Base-by-base conservation (phyloP, 2,888 invertebrate genomes). In the Pomacea canaliculata region DNA sequence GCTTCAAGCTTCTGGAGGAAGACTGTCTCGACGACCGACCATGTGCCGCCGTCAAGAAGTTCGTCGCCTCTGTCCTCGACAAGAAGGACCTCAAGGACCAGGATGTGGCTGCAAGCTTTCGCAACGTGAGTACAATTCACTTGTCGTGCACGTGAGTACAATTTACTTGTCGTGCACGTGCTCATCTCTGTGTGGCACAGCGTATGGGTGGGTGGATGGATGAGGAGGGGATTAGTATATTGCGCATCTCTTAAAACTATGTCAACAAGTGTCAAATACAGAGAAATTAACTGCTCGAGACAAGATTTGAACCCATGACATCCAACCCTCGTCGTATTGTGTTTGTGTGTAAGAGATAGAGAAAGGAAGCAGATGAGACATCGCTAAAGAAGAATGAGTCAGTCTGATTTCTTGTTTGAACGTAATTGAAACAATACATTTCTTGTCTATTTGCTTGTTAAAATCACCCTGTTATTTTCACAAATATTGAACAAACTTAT, bases 71-170 rank as follows among this genome's bases (percentile, higher is more conserved):
- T 60, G 82, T 82, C 13, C 82, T 82, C 37, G 82, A 82, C 73
- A 80, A 80, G 68, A 80, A 80, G 72, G 79, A 82, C 65, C 75
- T 82, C 73, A 84, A 84, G 78, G 85, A 84, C 65, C 83, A 83
- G 70, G 85, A 85, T 65, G 82, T 84, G 78, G 79, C 80, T 66
- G 82, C 77, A 77, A 82, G 81, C 74, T 82, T 84, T 76, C 84
- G 83, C 27, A 85, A 84, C 77, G 85, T 84, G 79, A 83, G 84
- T 83, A 46, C 23, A 18, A 12, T 56, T 56, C 51, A 13, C 16
- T 10, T 56, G 51, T 13, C 8, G 51, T 7, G 37, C 48, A 18
- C 7, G 37, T 67, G 37, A 83, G 84, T 83, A 46, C 23, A 18
- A 12, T 56, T 56, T 4, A 13, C 16, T 10, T 56, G 51, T 13